Percentiles rank a stretch among this genome's conserved stretches.
Conservation (phyloP, 2,113 vertebrate species). For the Heterochromis multidens region DNA sequence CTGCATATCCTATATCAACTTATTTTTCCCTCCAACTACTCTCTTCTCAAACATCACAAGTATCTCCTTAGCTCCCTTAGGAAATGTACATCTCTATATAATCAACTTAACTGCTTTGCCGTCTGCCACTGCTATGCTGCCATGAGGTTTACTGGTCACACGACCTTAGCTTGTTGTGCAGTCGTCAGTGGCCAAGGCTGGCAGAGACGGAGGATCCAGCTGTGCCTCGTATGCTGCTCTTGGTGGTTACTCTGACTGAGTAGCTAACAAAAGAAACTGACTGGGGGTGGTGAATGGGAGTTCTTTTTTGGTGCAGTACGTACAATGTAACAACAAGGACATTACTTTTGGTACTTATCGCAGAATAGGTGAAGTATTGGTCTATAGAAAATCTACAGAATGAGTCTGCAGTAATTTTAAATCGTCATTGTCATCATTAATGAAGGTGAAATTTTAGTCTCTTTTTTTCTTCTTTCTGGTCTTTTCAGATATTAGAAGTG, state of each 20-base stretch:
- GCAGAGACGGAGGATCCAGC: background rate
- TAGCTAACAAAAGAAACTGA: constrained; percentile 4
- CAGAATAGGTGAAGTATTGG: background rate
- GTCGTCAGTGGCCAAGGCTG: background rate
- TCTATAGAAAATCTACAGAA: background rate
- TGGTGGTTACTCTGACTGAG: background rate
- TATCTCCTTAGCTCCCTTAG: constrained; percentile 14
- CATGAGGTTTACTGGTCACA: constrained; percentile 49
- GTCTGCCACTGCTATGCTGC: constrained; percentile 45
- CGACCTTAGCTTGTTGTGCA: constrained; percentile 30
- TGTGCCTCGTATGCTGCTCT: background rate
- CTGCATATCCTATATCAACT: constrained; percentile 10
- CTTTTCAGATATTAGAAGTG: background rate
- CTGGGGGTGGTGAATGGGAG: background rate
- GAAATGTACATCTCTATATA: constrained; percentile 58
- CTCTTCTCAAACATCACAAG: constrained; percentile 3
- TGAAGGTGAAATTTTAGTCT: background rate
- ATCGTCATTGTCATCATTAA: background rate
- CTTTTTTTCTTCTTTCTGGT: background rate
- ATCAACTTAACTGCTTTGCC: constrained; percentile 57
- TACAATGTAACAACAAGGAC: background rate
- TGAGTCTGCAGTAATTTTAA: background rate
- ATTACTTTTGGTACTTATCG: background rate
- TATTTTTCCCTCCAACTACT: background rate
- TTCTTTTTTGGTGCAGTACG: background rate